Conservation (phyloP, 2,113 vertebrate species). For the Hassar affinis region DNA sequence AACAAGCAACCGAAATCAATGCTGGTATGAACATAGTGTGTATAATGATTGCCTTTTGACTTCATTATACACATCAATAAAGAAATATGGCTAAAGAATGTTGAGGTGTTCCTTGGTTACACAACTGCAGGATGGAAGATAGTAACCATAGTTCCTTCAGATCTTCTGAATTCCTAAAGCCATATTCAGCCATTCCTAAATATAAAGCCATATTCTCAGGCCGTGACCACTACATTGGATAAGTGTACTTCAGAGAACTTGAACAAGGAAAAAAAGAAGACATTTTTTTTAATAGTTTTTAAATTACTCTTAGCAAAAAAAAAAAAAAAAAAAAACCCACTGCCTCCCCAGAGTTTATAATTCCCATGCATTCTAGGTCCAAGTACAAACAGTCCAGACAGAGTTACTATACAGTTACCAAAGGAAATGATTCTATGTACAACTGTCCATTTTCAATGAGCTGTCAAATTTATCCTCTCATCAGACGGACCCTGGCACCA, state of each 20-base stretch:
- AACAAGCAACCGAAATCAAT: neutral
- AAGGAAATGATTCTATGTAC: neutral
- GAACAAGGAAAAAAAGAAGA: conserved; percentile 7
- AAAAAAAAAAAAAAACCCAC: neutral
- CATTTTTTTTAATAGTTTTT: neutral
- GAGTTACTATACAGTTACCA: neutral
- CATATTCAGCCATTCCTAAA: conserved; percentile 17
- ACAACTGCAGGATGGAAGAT: neutral
- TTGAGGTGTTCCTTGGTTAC: neutral
- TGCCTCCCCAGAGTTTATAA: neutral
- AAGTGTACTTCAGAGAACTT: conserved; percentile 5
- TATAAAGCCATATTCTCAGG: conserved; percentile 9
- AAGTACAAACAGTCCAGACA: neutral
- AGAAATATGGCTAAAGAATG: neutral
- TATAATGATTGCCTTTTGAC: neutral
- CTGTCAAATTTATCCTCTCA: conserved; percentile 3
- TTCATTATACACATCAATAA: neutral
- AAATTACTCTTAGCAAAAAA: conserved; percentile 7
- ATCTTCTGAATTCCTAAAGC: neutral
- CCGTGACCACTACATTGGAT: conserved; percentile 47
- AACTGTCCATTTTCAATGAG: conserved; percentile 29
- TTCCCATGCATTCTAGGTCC: neutral
- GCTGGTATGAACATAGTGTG: neutral
- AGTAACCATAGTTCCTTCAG: neutral
- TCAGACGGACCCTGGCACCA: conserved; percentile 19